These are phyloP conservation scores for Polydrusus cervinus DNA, from an alignment of 2,888 invertebrate genomes.

Conservation along the genomic window DNA sequence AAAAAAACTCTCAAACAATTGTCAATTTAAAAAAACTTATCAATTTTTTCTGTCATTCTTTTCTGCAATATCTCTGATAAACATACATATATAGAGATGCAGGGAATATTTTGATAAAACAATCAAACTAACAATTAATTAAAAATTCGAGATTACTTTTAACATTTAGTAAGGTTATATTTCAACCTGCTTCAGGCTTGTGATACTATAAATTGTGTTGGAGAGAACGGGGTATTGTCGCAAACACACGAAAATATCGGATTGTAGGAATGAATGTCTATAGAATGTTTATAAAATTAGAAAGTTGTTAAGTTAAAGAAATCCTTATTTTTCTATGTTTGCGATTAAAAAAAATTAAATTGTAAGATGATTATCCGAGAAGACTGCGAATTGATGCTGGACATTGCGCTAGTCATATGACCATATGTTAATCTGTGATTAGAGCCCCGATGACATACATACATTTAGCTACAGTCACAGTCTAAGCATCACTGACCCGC, in stretches of 20 bases:
- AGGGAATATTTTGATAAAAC: slow-evolving; percentile 33
- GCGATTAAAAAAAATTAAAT: slow-evolving; percentile 35
- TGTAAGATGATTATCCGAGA: slow-evolving; percentile 49
- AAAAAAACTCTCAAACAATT: slow-evolving; percentile 5
- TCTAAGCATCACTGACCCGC: slow-evolving; percentile 1
- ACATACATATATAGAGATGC: slow-evolving; percentile 34
- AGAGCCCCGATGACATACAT: slow-evolving; percentile 68
- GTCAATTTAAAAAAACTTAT: slow-evolving; percentile 23
- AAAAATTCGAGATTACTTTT: slow-evolving; percentile 34
- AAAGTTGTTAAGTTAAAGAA: neutral
- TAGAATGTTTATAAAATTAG: slow-evolving; percentile 6
- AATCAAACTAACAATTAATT: slow-evolving; percentile 34
- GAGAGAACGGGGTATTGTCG: slow-evolving; percentile 44
- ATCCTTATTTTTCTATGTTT: slow-evolving; percentile 23
- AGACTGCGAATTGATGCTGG: slow-evolving; percentile 63
- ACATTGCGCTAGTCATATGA: slow-evolving; percentile 72
- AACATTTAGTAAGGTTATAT: slow-evolving; percentile 28
- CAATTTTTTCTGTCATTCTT: slow-evolving; percentile 22
- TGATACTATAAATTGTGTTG: slow-evolving; percentile 52
- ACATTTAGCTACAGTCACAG: slow-evolving; percentile 27
- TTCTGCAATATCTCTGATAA: slow-evolving; percentile 28
- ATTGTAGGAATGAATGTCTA: neutral
- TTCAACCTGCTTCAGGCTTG: slow-evolving; percentile 47
- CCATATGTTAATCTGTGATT: slow-evolving; percentile 72
- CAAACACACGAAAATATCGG: slow-evolving; percentile 15